Evolutionary conservation across 2,888 invertebrate genomes (phyloP), one percentile per base, ranked within the genome.

Genomic region (Parapristionchus giblindavisi): DNA sequence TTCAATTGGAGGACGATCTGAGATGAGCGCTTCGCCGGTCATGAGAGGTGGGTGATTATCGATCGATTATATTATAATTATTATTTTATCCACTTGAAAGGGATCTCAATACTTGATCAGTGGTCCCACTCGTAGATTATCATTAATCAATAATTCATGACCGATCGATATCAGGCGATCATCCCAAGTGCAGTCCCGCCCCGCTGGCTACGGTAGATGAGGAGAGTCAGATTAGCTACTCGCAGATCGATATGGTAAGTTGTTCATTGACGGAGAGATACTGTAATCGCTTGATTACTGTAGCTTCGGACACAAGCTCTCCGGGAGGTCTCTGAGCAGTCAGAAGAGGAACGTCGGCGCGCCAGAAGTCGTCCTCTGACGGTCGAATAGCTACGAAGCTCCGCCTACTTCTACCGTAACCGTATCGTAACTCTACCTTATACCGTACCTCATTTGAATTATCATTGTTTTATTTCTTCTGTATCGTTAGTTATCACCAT

Each of bases 131-230:
- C n/a, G n/a, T n/a, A n/a, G n/a, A n/a, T n/a, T n/a, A n/a, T n/a
- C n/a, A n/a, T n/a, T n/a, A n/a, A n/a, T n/a, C n/a, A n/a, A n/a
- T n/a, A n/a, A n/a, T n/a, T n/a, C n/a, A n/a, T n/a, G n/a, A n/a
- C n/a, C n/a, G n/a, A 38, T 61, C 1, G 14, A 65, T 65, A 27
- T 3, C 27, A 71, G 56, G 70, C 21, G 70, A 71, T n/a, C 56
- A 56, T 32, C 56, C 40, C 38, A 71, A 71, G 70, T 21, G 17
- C 24, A 71, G 70, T 71, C 56, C 60, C 43, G 73, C 61, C 32
- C 73, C 73, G 11, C 36, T 73, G 60, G 73, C 73, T 60, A 61
- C 60, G 32, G 73, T 43, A 61, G 73, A 73, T 17, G 73, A 73
- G 21, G 73, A 73, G 61, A 48, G 61, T 17, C 60, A 48, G 48